phyloP scores from a whole-genome alignment of 2,113 vertebrate species.

The Petromus typicus region DNA sequence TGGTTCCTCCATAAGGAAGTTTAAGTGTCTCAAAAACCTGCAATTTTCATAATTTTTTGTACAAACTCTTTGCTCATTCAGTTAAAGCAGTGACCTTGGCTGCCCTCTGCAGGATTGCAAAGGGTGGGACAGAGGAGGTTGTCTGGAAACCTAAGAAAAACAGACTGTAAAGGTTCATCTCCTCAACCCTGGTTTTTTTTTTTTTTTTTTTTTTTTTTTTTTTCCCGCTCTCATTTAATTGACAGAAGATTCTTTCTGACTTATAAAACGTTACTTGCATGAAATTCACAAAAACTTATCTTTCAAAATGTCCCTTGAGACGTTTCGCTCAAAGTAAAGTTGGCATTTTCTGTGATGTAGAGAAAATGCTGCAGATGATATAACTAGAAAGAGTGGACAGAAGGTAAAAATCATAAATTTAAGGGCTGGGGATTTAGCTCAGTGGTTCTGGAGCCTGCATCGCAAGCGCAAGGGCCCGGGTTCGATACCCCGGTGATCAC shows the following conservation, averaged over 20 bases:
- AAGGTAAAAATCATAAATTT: background rate
- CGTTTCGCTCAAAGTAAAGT: background rate
- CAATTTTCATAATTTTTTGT: background rate
- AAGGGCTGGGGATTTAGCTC: too few relatives aligned
- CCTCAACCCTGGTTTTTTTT: too few relatives aligned
- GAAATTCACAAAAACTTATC: background rate
- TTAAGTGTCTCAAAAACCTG: background rate
- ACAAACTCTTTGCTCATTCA: background rate
- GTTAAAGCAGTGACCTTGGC: background rate
- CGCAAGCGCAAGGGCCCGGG: too few relatives aligned
- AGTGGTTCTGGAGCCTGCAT: too few relatives aligned
- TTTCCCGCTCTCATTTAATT: background rate
- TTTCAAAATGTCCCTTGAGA: background rate
- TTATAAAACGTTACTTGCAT: background rate
- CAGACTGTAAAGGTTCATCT: background rate
- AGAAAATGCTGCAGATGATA: background rate
- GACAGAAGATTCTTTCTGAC: background rate
- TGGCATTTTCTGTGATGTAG: background rate
- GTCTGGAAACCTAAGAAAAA: accelerated
- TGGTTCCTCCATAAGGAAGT: background rate
- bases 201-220: too few relatives aligned
- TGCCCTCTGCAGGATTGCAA: background rate
- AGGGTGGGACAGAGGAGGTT: too few relatives aligned
- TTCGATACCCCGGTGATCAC: too few relatives aligned
- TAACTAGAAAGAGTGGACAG: background rate